Percentiles rank a stretch among this genome's conserved stretches.
phyloP scores from a whole-genome alignment of 2,113 vertebrate species.

The Lophura nycthemera region DNA sequence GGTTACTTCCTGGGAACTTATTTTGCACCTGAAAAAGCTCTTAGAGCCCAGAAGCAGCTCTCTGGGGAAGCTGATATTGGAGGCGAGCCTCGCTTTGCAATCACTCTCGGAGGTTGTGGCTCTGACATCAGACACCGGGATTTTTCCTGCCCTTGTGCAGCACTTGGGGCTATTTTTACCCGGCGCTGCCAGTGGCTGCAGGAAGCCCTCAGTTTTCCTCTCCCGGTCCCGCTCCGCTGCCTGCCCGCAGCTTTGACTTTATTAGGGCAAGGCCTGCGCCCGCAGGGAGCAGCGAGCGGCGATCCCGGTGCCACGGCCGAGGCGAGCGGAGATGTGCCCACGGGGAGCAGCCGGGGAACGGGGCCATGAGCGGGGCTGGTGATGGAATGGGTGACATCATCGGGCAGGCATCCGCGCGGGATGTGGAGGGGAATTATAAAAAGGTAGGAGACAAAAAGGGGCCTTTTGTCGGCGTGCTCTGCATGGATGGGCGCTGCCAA shows the following conservation, averaged over 20 bases:
- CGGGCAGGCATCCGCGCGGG: constrained; percentile 78
- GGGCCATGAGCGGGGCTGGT: constrained; percentile 79
- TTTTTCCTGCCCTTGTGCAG: constrained; percentile 54
- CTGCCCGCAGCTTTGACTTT: constrained; percentile 48
- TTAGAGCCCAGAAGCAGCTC: neutral
- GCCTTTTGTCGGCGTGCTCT: neutral
- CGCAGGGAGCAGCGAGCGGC: neutral
- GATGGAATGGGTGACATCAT: constrained; percentile 86
- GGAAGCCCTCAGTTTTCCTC: neutral
- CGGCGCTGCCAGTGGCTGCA: constrained; percentile 42
- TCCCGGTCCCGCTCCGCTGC: constrained; percentile 23
- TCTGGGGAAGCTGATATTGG: neutral
- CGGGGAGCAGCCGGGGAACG: constrained; percentile 39
- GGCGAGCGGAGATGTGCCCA: constrained; percentile 5
- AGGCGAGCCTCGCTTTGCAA: neutral
- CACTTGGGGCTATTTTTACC: constrained; percentile 80
- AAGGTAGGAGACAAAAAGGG: constrained; percentile 84
- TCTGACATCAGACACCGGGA: constrained; percentile 41
- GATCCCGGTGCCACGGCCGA: neutral
- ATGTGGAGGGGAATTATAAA: constrained; percentile 86
- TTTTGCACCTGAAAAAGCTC: neutral
- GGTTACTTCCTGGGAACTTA: neutral
- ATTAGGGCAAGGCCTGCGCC: constrained; percentile 53
- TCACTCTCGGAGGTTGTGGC: neutral
- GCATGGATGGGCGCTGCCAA: neutral